Percentiles rank a stretch among this genome's conserved stretches.
Evolutionary conservation across 2,888 invertebrate species (phyloP).

Genomic region (Dexiosoma caninum): DNA sequence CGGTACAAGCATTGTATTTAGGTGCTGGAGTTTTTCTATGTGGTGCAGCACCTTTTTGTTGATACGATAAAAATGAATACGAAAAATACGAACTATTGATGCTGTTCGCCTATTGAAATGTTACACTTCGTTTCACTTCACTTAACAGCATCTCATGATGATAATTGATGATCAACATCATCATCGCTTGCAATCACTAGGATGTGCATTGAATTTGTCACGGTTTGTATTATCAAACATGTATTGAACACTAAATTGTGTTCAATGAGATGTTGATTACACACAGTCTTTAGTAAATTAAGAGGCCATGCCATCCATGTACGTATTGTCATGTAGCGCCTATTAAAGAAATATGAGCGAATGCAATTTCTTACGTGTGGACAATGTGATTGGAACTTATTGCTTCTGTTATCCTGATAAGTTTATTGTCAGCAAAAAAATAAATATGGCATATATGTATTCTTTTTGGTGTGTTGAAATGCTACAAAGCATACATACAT

Average conservation of each 20-base stretch:
- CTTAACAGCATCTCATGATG: slow-evolving; percentile 61
- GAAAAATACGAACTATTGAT: slow-evolving; percentile 35
- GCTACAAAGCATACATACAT: too few relatives aligned
- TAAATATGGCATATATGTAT: too few relatives aligned
- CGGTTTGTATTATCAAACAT: slow-evolving; percentile 15
- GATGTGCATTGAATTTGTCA: slow-evolving; percentile 47
- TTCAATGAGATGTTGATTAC: slow-evolving; percentile 38
- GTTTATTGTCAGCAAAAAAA: too few relatives aligned
- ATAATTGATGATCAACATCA: slow-evolving; percentile 47
- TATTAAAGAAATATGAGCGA: too few relatives aligned
- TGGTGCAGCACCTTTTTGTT: slow-evolving; percentile 31
- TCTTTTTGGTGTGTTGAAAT: too few relatives aligned
- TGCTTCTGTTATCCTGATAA: slow-evolving; percentile 27
- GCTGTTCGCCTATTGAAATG: slow-evolving; percentile 65
- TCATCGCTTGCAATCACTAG: slow-evolving; percentile 17
- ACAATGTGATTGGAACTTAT: too few relatives aligned
- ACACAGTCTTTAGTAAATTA: slow-evolving; percentile 36
- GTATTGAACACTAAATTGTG: slow-evolving; percentile 4
- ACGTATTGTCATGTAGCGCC: too few relatives aligned
- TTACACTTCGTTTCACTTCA: slow-evolving; percentile 67
- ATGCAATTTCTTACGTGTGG: too few relatives aligned
- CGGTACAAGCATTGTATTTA: slow-evolving; percentile 13
- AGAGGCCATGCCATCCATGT: too few relatives aligned
- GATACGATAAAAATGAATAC: neutral
- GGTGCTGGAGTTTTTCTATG: slow-evolving; percentile 5